A percentile compares a stretch with the other conserved stretches of the same genome.
These are phyloP conservation scores for Hydra vulgaris DNA, from an alignment of 30 jellyfish, hydroid and myxozoan species.

Conservation along the genomic window DNA sequence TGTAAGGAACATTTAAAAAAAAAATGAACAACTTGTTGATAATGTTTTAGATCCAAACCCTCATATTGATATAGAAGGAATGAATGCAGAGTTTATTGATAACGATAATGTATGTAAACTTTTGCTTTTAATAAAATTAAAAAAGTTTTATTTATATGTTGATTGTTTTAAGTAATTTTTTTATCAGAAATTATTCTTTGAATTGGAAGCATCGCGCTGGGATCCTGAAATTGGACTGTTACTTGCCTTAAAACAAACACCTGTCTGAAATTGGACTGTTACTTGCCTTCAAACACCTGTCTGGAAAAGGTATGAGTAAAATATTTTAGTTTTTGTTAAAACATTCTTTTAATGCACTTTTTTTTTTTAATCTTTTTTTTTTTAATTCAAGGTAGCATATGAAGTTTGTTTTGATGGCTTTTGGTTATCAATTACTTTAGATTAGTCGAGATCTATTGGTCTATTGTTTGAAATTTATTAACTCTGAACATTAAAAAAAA, in stretches of 20 bases:
- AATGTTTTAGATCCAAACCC: slow-evolving; percentile 65
- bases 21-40: too few relatives aligned
- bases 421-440: too few relatives aligned
- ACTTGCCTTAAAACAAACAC: slow-evolving; percentile 11
- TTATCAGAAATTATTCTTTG: slow-evolving; percentile 58
- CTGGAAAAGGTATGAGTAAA: too few relatives aligned
- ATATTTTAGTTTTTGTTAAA: too few relatives aligned
- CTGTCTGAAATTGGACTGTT: slow-evolving; percentile 7
- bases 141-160: too few relatives aligned
- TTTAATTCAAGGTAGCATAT: neutral
- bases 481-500: neutral
- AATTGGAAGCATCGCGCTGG: slow-evolving; percentile 90
- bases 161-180: neutral
- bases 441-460: too few relatives aligned
- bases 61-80: slow-evolving; percentile 43
- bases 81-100: slow-evolving; percentile 58
- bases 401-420: neutral
- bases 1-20: too few relatives aligned
- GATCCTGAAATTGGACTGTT: slow-evolving; percentile 24
- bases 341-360: too few relatives aligned
- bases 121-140: neutral
- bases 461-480: too few relatives aligned
- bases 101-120: slow-evolving; percentile 47
- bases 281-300: neutral
- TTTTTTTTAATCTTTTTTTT: too few relatives aligned